Evolutionary conservation across 2,888 invertebrate species (phyloP), one percentile per base, ranked within the genome.

Genomic region (Cremastinae sp.): DNA sequence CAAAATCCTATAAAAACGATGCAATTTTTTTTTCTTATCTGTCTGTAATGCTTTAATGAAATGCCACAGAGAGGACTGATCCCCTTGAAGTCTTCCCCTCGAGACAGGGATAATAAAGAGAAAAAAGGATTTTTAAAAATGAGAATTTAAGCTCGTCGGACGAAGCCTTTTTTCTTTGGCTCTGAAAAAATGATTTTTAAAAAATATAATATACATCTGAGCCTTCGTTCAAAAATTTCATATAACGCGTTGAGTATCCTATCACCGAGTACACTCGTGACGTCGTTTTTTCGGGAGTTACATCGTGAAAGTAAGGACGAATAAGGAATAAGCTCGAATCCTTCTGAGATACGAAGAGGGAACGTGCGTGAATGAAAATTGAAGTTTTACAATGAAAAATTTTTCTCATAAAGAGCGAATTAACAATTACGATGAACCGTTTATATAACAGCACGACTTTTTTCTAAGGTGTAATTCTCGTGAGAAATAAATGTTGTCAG

Each of bases 351-450:
- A 28, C 34, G 47, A 47, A 20, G 43, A 38, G 41, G 53, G 45
- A 36, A 43, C 54, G 49, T 70, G 66, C 36, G 62, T 54, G 66
- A 61, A 69, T 72, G 47, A 76, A 69, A 76, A 73, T 73, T 73
- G 72, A 76, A 76, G 72, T 74, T 69, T 14, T 36, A 43, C 51
- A 43, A 41, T 41, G 49, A 12, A 61, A 22, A 18, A 47, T 8
- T 47, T 9, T 20, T 41, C 47, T 74, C 45, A 16, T 47, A 45
- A 49, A 62, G 58, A 73, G 38, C 68, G 69, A 53, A 64, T 69
- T 69, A 69, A 73, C 69, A 65, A 76, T 76, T 53, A 56, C 69
- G 68, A 64, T 45, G 62, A 41, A n/a, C n/a, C n/a, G n/a, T n/a
- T n/a, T n/a, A n/a, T n/a, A n/a, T n/a, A n/a, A n/a, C n/a, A n/a